Evolutionary conservation across 1,140 invertebrate species (phyloP).

Genomic region (Spodoptera litura): DNA sequence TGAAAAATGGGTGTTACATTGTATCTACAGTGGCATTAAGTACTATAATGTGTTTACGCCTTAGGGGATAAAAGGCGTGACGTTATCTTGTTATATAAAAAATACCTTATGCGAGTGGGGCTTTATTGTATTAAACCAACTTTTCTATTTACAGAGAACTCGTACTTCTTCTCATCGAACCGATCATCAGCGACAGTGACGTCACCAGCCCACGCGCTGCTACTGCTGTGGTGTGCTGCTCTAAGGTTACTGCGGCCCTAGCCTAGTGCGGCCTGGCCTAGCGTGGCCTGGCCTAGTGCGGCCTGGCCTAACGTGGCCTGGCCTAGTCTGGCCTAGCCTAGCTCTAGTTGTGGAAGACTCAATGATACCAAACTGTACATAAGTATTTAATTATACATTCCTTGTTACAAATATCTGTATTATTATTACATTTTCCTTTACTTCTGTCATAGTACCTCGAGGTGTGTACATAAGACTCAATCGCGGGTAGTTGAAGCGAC

Average conservation of each 20-base stretch:
- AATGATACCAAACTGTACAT: conserved; percentile 26
- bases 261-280: background rate
- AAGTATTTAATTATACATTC: conserved; percentile 24
- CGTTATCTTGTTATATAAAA: too few species aligned
- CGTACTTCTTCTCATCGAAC: conserved; percentile 65
- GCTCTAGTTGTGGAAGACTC: background rate
- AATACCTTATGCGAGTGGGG: too few species aligned
- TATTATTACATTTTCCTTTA: background rate
- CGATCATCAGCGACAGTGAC: conserved; percentile 3
- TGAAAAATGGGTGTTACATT: too few species aligned
- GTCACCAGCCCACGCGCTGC: conserved; percentile 7
- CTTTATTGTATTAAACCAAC: too few species aligned
- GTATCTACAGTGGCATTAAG: too few species aligned
- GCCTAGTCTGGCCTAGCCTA: background rate
- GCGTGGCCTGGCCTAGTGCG: background rate
- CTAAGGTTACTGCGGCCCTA: background rate
- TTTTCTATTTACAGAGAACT: conserved; percentile 57
- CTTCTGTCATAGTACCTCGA: background rate
- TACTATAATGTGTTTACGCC: too few species aligned
- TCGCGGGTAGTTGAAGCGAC: too few species aligned
- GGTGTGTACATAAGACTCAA: too few species aligned
- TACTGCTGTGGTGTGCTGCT: background rate
- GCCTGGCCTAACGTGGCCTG: background rate
- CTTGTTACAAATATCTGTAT: conserved; percentile 1
- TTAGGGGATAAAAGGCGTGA: too few species aligned